Evolutionary conservation across 1,140 invertebrate species (phyloP).

Genomic region (Brachionus rotundiformis): DNA sequence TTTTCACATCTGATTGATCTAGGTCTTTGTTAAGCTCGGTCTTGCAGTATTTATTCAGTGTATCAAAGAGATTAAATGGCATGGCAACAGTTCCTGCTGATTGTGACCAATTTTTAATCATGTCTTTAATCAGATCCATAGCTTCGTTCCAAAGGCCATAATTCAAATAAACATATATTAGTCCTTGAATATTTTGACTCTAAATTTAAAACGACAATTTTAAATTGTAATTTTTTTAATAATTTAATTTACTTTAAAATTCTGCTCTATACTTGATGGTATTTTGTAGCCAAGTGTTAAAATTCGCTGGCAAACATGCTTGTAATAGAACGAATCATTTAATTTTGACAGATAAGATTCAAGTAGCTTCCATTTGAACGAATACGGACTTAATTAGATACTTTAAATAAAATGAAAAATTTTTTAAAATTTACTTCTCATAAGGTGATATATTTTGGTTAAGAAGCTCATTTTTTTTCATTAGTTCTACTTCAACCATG

Average conservation of each 20-base stretch:
- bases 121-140: constrained; percentile 16
- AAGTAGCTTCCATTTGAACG: constrained; percentile 36
- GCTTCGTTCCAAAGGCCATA: constrained; percentile 45
- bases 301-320: constrained; percentile 38
- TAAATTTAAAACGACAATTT: background rate
- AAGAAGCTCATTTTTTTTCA: constrained; percentile 24
- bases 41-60: background rate
- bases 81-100: background rate
- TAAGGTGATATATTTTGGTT: background rate
- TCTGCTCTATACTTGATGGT: background rate
- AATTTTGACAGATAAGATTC: constrained; percentile 29
- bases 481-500: constrained; percentile 9
- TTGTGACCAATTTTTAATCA: background rate
- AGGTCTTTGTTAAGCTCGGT: background rate
- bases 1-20: background rate
- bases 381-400: constrained; percentile 17
- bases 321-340: constrained; percentile 4
- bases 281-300: constrained; percentile 21
- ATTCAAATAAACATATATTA: constrained; percentile 6
- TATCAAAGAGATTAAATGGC: constrained; percentile 10
- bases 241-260: constrained; percentile 24
- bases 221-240: background rate
- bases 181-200: background rate
- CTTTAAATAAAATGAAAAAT: no score
- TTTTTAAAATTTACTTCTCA: constrained; percentile 49